Evolutionary conservation across 2,888 invertebrate species (phyloP).

Genomic region (Amorpha juglandis): DNA sequence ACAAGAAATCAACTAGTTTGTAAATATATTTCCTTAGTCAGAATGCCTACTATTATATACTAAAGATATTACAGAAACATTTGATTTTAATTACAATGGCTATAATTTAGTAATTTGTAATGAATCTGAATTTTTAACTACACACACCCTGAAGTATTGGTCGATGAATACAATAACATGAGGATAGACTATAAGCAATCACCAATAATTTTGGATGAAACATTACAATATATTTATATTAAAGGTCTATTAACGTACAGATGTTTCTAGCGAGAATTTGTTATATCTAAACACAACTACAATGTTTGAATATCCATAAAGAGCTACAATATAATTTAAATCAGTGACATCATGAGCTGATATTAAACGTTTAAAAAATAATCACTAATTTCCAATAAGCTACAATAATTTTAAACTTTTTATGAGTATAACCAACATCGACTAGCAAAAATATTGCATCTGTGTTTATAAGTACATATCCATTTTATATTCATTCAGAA

Average conservation of each 20-base stretch:
- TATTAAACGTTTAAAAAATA: conserved; percentile 22
- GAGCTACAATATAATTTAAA: neutral
- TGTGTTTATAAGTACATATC: conserved; percentile 38
- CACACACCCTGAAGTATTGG: conserved; percentile 59
- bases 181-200: conserved; percentile 34
- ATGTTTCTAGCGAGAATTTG: neutral
- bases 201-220: conserved; percentile 2
- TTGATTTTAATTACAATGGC: neutral
- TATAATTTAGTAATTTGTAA: conserved; percentile 1
- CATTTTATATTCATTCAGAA: conserved; percentile 15
- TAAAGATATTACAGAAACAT: no score
- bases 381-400: conserved; percentile 22
- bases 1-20: neutral
- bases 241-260: neutral
- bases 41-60: no score
- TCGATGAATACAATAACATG: conserved; percentile 44
- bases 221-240: conserved; percentile 2
- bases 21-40: neutral
- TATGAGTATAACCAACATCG: conserved; percentile 30
- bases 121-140: conserved; percentile 1
- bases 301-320: neutral
- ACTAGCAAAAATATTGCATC: conserved; percentile 51
- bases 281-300: neutral
- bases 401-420: conserved; percentile 16
- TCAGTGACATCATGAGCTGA: neutral